Evolutionary conservation across 2,888 invertebrate genomes (phyloP).

Genomic region (Diarsia mendica): DNA sequence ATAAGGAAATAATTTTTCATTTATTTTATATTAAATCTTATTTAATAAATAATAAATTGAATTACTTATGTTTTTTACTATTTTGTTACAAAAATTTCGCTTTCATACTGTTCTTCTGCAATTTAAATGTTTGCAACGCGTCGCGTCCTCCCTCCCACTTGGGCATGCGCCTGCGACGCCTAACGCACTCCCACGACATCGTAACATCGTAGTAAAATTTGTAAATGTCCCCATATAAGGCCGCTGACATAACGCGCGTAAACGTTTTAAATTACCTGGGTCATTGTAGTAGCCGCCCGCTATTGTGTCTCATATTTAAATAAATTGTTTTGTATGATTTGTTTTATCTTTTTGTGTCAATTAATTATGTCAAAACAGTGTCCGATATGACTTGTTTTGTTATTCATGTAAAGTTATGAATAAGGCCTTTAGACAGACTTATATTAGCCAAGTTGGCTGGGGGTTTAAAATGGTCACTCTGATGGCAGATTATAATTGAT

Average conservation of each 20-base stretch:
- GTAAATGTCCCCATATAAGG: conserved; percentile 65
- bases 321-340: conserved; percentile 7
- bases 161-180: conserved; percentile 40
- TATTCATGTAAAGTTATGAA: too few relatives aligned
- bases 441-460: too few relatives aligned
- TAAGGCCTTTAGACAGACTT: too few relatives aligned
- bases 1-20: too few relatives aligned
- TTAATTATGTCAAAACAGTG: not conserved
- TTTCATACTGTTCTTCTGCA: not conserved
- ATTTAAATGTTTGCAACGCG: conserved; percentile 7
- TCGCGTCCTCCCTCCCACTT: conserved; percentile 42
- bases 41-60: not conserved
- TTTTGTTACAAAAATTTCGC: not conserved
- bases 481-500: too few relatives aligned
- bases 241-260: conserved; percentile 57
- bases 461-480: too few relatives aligned
- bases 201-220: conserved; percentile 66
- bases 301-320: conserved; percentile 31
- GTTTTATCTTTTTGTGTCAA: not conserved
- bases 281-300: conserved; percentile 36
- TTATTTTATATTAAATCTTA: not conserved
- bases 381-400: not conserved
- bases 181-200: conserved; percentile 50
- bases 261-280: conserved; percentile 51
- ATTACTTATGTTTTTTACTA: not conserved